Conservation (phyloP, 2,888 invertebrate genomes). For the Coenonympha arcania region DNA sequence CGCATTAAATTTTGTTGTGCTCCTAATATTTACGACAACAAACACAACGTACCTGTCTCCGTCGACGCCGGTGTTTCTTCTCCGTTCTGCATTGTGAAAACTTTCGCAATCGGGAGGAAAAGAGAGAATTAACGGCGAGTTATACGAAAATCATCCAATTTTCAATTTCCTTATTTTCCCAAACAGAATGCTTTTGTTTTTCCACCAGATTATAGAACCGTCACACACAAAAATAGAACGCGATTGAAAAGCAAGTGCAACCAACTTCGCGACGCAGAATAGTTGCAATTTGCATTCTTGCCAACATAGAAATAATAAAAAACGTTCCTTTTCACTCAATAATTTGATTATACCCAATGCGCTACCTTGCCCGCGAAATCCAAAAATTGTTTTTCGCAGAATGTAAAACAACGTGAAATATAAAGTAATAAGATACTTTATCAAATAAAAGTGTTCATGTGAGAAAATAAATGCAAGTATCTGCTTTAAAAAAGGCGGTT, state of each 20-base stretch:
- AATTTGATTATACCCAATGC: too few relatives aligned
- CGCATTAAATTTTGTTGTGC: constrained; percentile 46
- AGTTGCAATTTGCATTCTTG: constrained; percentile 28
- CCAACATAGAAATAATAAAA: not conserved
- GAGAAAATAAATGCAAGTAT: too few relatives aligned
- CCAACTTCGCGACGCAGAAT: constrained; percentile 45
- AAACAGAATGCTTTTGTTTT: constrained; percentile 50
- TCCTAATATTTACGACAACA: constrained; percentile 50
- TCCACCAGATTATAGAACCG: constrained; percentile 66
- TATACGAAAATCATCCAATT: constrained; percentile 54
- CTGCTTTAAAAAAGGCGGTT: too few relatives aligned
- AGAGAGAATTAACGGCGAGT: constrained; percentile 44
- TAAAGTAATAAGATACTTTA: too few relatives aligned
- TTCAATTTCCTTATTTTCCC: constrained; percentile 40
- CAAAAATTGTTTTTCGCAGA: too few relatives aligned
- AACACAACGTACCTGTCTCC: constrained; percentile 60
- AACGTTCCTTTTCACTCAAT: constrained; percentile 8
- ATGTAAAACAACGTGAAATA: too few relatives aligned
- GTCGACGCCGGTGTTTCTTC: constrained; percentile 54
- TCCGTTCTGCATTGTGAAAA: constrained; percentile 68
- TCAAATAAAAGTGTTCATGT: too few relatives aligned
- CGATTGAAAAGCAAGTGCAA: constrained; percentile 63
- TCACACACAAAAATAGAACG: constrained; percentile 75
- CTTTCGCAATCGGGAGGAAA: constrained; percentile 57
- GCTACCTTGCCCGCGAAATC: too few relatives aligned